Percentiles rank a stretch among this genome's conserved stretches.
Evolutionary conservation across 2,113 vertebrate species (phyloP).

Genomic region (Xiphophorus hellerii): DNA sequence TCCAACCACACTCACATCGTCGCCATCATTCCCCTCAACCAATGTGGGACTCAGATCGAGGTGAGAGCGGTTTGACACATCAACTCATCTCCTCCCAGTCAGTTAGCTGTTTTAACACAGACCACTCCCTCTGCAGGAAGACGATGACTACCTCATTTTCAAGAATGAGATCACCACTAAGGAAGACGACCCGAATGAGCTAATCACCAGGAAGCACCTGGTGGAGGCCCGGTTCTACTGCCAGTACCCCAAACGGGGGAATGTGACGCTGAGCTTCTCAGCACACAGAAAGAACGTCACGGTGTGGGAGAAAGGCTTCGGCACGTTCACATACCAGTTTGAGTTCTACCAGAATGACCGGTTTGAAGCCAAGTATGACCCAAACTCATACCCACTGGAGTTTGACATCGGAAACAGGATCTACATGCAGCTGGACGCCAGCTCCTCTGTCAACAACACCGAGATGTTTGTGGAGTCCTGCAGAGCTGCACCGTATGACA

Average conservation of each 20-base stretch:
- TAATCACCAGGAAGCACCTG: constrained; percentile 73
- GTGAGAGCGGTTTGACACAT: constrained; percentile 27
- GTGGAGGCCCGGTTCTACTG: constrained; percentile 73
- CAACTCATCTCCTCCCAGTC: neutral
- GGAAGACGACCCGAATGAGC: neutral
- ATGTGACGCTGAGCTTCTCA: constrained; percentile 54
- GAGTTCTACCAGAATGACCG: constrained; percentile 67
- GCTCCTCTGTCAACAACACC: constrained; percentile 58
- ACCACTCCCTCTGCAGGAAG: constrained; percentile 60
- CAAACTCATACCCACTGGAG: constrained; percentile 65
- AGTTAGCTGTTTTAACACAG: neutral
- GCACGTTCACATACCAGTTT: constrained; percentile 74
- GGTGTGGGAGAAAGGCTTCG: constrained; percentile 74
- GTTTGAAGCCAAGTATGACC: constrained; percentile 18
- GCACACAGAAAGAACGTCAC: constrained; percentile 51
- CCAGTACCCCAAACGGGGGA: constrained; percentile 72
- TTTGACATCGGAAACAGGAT: constrained; percentile 53
- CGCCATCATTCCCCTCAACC: constrained; percentile 65
- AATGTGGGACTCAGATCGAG: constrained; percentile 75
- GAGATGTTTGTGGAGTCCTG: constrained; percentile 80
- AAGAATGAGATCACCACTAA: constrained; percentile 72
- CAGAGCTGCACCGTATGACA: constrained; percentile 74
- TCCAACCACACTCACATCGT: constrained; percentile 73
- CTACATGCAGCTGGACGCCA: constrained; percentile 72
- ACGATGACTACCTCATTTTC: constrained; percentile 64